Conservation (phyloP, 2,888 invertebrate species). For the Pteria penguin region DNA sequence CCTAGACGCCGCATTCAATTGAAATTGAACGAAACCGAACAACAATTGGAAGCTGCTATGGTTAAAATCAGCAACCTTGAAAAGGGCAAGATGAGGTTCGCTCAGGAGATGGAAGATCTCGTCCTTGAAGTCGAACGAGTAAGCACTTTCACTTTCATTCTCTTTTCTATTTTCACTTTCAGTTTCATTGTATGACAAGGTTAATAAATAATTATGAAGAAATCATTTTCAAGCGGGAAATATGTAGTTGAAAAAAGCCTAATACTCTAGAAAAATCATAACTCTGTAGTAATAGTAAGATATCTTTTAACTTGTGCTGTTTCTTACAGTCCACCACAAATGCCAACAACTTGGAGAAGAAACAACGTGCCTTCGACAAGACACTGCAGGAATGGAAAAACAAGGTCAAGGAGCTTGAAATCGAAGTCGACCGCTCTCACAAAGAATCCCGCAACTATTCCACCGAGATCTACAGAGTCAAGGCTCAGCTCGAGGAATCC, state of each 20-base stretch:
- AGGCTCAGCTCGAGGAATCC: conserved; percentile 95
- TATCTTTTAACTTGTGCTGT: no score
- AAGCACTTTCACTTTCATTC: conserved; percentile 82
- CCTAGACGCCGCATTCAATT: conserved; percentile 88
- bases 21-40: conserved; percentile 97
- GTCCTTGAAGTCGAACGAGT: conserved; percentile 98
- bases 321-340: conserved; percentile 62
- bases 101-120: conserved; percentile 98
- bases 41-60: conserved; percentile 98
- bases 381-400: conserved; percentile 99
- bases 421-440: conserved; percentile 98
- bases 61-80: conserved; percentile 97
- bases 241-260: no score
- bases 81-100: conserved; percentile 97
- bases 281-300: no score
- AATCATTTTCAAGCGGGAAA: no score
- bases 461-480: conserved; percentile 99
- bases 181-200: neutral
- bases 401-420: conserved; percentile 91
- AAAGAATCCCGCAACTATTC: conserved; percentile 99
- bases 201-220: neutral
- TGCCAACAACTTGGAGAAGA: conserved; percentile 97
- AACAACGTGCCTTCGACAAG: conserved; percentile 99
- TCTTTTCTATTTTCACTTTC: neutral
- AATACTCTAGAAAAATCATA: no score